Base-by-base conservation (phyloP, 2,797 vertebrate genomes). In the Potorous gilbertii region DNA sequence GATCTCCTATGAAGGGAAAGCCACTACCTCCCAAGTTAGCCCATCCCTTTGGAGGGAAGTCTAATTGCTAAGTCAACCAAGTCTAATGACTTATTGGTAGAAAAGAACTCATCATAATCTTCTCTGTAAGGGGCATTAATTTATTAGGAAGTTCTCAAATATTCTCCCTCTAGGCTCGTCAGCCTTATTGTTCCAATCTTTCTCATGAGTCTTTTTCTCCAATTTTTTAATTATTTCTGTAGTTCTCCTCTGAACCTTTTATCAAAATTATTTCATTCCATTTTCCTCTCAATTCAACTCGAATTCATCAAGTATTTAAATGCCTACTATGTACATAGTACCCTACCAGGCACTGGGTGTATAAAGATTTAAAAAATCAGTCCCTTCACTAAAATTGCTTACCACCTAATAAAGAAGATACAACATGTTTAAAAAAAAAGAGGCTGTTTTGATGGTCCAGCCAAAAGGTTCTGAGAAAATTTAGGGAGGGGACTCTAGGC, bases 111-210 rank as follows among this genome's bases (percentile, higher is more conserved):
- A 55, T 50, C 12, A 89, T 59, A 28, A 2, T 1, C 54, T 52
- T 56, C 57, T 66, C 57, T 59, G 55, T 57, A 95, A 94, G 90
- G 54, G 8, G 3, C 2, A 5, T 92, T 10, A 0, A 54, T 28
- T 0, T 4, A 12, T 2, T 13, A 92, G 81, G 74, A 96, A 90
- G 50, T 14, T 1, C 74, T 50, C 9, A 21, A 34, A 34, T 5
- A 90, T 91, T 87, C 62, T 93, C 55, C 92, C 16, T 56, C 92
- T 55, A 87, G 62, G 40, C 4, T 66, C 12, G 81, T 91, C 34
- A 93, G 14, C 46, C 14, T 62, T 57, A 62, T 52, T 90, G 46
- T 94, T 96, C 94, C 29, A 95, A 91, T 2, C 50, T 91, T 96
- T 66, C 89, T 91, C 56, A 91, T 50, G 29, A 93, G 21, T 94